phyloP scores from a whole-genome alignment of 2,113 vertebrate species.

The Heterochromis multidens region DNA sequence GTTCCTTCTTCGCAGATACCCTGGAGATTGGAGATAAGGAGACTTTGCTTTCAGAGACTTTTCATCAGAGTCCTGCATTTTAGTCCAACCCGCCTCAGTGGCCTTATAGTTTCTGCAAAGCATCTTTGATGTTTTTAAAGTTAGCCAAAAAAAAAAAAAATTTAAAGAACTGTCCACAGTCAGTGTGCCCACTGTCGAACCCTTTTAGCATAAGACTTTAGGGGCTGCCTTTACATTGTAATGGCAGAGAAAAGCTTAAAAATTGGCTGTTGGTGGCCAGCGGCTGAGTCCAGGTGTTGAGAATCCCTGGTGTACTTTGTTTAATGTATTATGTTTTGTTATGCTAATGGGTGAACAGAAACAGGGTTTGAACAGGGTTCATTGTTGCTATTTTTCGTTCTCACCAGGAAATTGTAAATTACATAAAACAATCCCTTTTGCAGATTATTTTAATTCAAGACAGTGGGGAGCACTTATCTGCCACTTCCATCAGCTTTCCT shows the following conservation, averaged over 20 bases:
- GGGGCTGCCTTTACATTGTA: neutral
- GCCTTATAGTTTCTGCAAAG: too few relatives aligned
- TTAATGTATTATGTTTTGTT: neutral
- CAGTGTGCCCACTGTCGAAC: neutral
- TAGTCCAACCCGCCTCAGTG: too few relatives aligned
- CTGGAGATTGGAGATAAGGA: too few relatives aligned
- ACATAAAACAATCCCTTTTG: neutral
- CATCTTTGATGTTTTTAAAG: too few relatives aligned
- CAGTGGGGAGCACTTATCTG: neutral
- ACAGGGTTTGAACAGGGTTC: neutral
- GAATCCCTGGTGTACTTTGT: neutral
- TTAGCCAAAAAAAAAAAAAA: too few relatives aligned
- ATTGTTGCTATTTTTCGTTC: neutral
- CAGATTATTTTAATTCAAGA: neutral
- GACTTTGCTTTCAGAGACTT: too few relatives aligned
- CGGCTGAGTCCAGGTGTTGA: neutral
- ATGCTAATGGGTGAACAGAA: neutral
- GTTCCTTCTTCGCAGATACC: too few relatives aligned
- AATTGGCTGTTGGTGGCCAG: neutral
- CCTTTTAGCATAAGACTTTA: neutral
- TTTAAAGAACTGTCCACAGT: neutral
- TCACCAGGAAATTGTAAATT: neutral
- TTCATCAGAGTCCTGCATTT: too few relatives aligned
- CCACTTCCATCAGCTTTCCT: conserved; percentile 2
- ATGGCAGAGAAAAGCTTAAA: neutral